phyloP scores from a whole-genome alignment of 2,113 vertebrate genomes.

The Pangasianodon gigas region DNA sequence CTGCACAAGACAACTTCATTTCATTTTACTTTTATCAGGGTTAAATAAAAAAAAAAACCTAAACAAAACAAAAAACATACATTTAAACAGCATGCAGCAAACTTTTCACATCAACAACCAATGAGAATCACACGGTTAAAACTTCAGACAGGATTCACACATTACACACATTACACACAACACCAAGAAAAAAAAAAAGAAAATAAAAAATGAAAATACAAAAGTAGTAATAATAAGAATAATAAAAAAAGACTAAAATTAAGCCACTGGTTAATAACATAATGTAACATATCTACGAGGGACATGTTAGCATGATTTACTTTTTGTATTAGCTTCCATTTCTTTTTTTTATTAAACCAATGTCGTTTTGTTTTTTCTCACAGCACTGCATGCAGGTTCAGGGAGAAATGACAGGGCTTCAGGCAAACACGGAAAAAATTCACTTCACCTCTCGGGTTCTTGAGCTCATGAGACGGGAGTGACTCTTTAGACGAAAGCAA shows the following conservation, averaged over 20 bases:
- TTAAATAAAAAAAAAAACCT: not conserved
- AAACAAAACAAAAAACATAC: not conserved
- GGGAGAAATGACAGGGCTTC: slow-evolving; percentile 57
- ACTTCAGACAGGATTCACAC: not conserved
- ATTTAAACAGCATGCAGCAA: not conserved
- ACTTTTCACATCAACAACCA: not conserved
- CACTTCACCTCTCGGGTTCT: slow-evolving; percentile 98
- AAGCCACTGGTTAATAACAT: not conserved
- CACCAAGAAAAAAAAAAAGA: not conserved
- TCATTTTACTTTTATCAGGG: too few species aligned
- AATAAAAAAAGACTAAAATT: not conserved
- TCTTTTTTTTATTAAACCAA: not conserved
- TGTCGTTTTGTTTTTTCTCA: slow-evolving; percentile 9
- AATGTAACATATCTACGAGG: not conserved
- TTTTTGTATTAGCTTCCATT: not conserved
- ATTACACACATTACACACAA: not conserved
- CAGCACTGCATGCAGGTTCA: slow-evolving; percentile 49
- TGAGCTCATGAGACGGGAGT: slow-evolving; percentile 98
- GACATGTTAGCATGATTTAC: not conserved
- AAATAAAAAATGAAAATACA: not conserved
- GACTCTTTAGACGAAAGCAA: slow-evolving; percentile 87
- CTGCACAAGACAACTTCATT: not conserved
- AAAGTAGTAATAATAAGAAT: not conserved
- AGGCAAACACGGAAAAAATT: slow-evolving; percentile 78
- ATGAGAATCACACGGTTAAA: not conserved